Evolutionary conservation across 2,797 vertebrate species (phyloP), one percentile per base, ranked within the genome.

Genomic region (Clamator glandarius): DNA sequence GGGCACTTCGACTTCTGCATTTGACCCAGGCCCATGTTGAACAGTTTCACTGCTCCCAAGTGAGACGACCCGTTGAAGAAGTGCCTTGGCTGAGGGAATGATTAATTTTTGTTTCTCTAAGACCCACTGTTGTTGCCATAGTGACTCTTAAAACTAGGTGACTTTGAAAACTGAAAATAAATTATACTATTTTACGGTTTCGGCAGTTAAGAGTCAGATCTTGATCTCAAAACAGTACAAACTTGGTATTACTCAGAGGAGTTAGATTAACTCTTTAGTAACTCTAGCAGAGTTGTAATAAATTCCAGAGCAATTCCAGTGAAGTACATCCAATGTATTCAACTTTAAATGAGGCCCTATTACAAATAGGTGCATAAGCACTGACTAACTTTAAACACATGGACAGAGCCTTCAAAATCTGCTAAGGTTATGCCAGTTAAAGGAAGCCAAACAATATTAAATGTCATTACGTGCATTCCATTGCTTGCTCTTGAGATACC

Each of bases 381-480:
- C 24, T 84, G 58, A 76, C 51, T 95, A 92, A 93, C 79, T 86
- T 89, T 52, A 91, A 92, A 94, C 89, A 92, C 48, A 90, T 68
- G 86, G 57, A 57, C 3, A 89, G 33, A 89, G 31, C 33, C 68
- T 83, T 52, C 62, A 87, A 89, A 84, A 82, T 19, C 54, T n/a
- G 16, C 52, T 52, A 73, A 31, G 74, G 11, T 80, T 42, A 52
- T n/a, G 58, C 24, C 83, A 44, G 41, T 39, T 39, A 95, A 72
- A 76, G 35, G 29, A 87, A 73, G 73, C 48, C 69, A 88, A 83
- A 67, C 23, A 50, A 48, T 39, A 61, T 88, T 85, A 76, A 87
- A 55, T 88, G 55, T 39, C 48, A 29, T 44, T 80, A 42, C 6
- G 6, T 31, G 15, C 15, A 33, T 9, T 90, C 84, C 51, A 70